Evolutionary conservation across 2,113 vertebrate species (phyloP), one percentile per base, ranked within the genome.

Genomic region (Mormyrus iriodes): DNA sequence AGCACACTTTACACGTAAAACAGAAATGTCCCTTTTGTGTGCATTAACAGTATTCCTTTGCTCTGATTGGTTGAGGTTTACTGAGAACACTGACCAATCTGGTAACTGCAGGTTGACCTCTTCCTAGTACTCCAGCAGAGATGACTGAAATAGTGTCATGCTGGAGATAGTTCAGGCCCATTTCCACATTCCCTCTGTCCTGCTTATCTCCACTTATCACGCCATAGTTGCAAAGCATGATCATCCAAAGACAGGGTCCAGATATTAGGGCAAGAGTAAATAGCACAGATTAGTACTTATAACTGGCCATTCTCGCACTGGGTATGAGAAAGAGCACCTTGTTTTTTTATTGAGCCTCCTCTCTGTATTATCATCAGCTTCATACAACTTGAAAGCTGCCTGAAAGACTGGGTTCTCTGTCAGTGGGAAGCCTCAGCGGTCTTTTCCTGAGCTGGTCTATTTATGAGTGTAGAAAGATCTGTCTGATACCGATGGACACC

Each of bases 381-480:
- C 7, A 86, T 21, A 44, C 27, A 49, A 15, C 49, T n/a, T 35
- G 24, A 51, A 49, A 73, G 48, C 88, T 4, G n/a, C 49, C 88
- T 82, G 35, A n/a, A 42, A 84, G 44, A 84, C 44, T 84, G 42
- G 44, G 4, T 19, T 39, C 17, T 79, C 31, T 79, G 39, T 15
- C 42, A 17, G 15, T 31, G 42, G 49, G 87, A 51, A 24, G 46
- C 61, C 58, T 2, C 24, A 17, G n/a, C 6, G 15, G 44, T 13
- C 31, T 82, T 55, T 88, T 83, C 73, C 73, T 82, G 69, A 31
- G 49, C 69, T 53, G 49, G 51, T 53, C n/a, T 83, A 55, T 83
- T 83, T 83, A 83, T 21, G 31, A 39, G 19, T 52, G 21, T 24
- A 8, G 49, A 44, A 53, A 82, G 48, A 55, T 88, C 31, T 24